Percentiles rank a stretch among this genome's conserved stretches.
These are phyloP conservation scores for Orchesella flavescens DNA, from an alignment of 2,888 invertebrate genomes.

Conservation along the genomic window DNA sequence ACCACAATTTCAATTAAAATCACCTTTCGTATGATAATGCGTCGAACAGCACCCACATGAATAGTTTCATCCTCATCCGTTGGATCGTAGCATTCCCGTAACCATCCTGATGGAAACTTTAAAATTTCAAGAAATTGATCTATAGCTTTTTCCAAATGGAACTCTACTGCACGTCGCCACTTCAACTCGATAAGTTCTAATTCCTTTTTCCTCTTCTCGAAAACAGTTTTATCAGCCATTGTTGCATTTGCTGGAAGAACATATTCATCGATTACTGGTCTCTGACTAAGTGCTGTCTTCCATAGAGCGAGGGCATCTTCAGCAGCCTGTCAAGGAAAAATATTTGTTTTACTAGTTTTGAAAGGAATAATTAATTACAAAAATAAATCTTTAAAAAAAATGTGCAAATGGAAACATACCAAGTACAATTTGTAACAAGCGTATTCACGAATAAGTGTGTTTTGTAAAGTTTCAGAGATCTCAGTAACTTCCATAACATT, in stretches of 20 bases:
- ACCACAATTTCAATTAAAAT: neutral
- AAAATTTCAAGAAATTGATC: slow-evolving; percentile 61
- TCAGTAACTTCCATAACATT: slow-evolving; percentile 62
- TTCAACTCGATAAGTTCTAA: slow-evolving; percentile 39
- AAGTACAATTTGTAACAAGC: slow-evolving; percentile 67
- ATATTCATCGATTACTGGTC: slow-evolving; percentile 29
- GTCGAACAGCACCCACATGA: slow-evolving; percentile 61
- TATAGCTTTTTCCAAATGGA: slow-evolving; percentile 56
- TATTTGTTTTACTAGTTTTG: neutral
- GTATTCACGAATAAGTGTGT: slow-evolving; percentile 66
- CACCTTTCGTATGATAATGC: slow-evolving; percentile 63
- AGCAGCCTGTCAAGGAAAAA: slow-evolving; percentile 50
- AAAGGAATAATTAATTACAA: neutral
- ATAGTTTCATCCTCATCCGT: slow-evolving; percentile 59
- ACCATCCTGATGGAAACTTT: slow-evolving; percentile 66
- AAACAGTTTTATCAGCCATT: slow-evolving; percentile 55
- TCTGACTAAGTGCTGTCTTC: slow-evolving; percentile 54
- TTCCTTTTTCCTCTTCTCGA: slow-evolving; percentile 58
- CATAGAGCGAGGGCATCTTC: slow-evolving; percentile 62
- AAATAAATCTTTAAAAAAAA: neutral
- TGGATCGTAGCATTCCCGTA: slow-evolving; percentile 59
- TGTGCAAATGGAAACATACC: slow-evolving; percentile 27
- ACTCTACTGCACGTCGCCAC: slow-evolving; percentile 59
- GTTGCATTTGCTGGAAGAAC: slow-evolving; percentile 25
- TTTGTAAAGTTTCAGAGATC: slow-evolving; percentile 53